Evolutionary conservation across 2,113 vertebrate species (phyloP).

Genomic region (Myocastor coypus): DNA sequence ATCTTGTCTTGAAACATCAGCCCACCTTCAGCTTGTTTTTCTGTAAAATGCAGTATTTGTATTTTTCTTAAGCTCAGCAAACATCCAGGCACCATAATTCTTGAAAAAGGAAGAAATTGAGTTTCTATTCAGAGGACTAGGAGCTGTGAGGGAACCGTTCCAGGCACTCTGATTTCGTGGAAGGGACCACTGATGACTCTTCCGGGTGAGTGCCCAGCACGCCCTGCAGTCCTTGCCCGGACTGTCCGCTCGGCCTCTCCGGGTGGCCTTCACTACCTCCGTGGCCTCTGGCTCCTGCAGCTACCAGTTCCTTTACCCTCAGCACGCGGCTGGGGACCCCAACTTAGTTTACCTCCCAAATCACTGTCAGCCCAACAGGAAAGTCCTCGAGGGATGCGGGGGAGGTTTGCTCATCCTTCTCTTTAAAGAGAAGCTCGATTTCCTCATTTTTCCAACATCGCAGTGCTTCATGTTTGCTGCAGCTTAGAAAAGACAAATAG

Average conservation of each 20-base stretch:
- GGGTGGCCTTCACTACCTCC: not conserved
- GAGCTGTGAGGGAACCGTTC: not conserved
- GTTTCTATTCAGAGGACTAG: not conserved
- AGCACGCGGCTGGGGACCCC: not conserved
- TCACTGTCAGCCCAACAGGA: not conserved
- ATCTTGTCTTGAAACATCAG: not conserved
- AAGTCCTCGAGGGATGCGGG: rapidly evolving
- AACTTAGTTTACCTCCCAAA: not conserved
- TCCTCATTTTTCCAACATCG: not conserved
- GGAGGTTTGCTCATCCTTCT: not conserved
- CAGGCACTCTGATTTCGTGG: not conserved
- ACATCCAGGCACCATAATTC: not conserved
- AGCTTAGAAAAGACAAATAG: not conserved
- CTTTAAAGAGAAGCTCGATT: not conserved
- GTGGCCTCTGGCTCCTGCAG: no score
- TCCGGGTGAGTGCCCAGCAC: rapidly evolving
- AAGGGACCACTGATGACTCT: not conserved
- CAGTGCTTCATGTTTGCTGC: not conserved
- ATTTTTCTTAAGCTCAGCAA: not conserved
- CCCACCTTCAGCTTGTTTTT: not conserved
- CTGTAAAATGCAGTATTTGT: not conserved
- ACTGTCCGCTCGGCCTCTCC: not conserved
- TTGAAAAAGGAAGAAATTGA: not conserved
- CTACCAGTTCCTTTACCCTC: not conserved
- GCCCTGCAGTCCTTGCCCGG: not conserved